Evolutionary conservation across 2,797 vertebrate genomes (phyloP).

Genomic region (Dipus sagitta): DNA sequence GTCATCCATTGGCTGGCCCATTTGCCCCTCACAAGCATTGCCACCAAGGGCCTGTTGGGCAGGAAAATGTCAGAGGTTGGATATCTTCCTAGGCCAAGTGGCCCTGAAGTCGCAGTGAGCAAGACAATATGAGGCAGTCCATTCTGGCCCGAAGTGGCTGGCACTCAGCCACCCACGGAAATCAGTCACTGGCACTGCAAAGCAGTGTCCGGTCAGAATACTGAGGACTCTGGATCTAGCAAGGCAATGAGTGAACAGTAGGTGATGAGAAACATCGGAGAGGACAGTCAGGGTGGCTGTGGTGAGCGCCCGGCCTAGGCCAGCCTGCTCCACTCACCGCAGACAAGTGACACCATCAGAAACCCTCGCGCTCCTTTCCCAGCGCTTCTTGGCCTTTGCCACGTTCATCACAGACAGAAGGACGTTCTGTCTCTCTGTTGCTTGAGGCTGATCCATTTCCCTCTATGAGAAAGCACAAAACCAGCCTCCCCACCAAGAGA

Average conservation of each 20-base stretch:
- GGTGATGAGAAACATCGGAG: not conserved
- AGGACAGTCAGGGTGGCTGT: not conserved
- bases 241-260: not conserved
- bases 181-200: not conserved
- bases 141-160: fast-evolving
- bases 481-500: not conserved
- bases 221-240: not conserved
- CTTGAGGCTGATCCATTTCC: constrained; percentile 32
- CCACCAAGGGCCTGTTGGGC: not conserved
- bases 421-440: not conserved
- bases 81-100: not conserved
- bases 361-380: not conserved
- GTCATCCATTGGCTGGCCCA: not conserved
- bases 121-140: not conserved
- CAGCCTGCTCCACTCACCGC: not conserved
- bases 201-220: not conserved
- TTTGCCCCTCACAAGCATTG: not conserved
- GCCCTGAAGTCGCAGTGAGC: not conserved
- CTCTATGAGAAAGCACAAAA: not conserved
- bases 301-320: fast-evolving
- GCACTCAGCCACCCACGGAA: too few relatives aligned
- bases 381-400: not conserved
- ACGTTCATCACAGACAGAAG: not conserved
- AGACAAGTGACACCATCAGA: not conserved
- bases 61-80: not conserved